A percentile compares a stretch with the other conserved stretches of the same genome.
Evolutionary conservation across 2,797 vertebrate genomes (phyloP).

Genomic region (Notamacropus eugenii): DNA sequence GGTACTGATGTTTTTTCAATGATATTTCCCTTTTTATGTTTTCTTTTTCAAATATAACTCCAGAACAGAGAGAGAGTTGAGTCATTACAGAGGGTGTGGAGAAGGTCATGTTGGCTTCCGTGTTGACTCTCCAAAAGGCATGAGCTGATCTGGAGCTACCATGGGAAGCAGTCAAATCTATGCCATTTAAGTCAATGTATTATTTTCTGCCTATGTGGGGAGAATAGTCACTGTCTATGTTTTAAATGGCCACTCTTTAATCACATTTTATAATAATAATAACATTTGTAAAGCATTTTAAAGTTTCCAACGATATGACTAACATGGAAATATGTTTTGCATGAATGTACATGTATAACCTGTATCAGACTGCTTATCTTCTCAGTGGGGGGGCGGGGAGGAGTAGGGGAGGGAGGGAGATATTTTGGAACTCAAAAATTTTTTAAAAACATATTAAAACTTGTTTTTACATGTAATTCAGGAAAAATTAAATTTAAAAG

Average conservation of each 20-base stretch:
- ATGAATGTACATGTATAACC: neutral
- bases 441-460: neutral
- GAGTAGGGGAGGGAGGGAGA: neutral
- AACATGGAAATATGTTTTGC: neutral
- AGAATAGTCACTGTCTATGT: neutral
- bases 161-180: neutral
- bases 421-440: neutral
- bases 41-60: neutral
- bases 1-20: neutral
- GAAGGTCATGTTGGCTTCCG: neutral
- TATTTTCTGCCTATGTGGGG: neutral
- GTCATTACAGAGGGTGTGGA: neutral
- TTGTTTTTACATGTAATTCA: neutral
- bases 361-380: neutral
- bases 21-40: neutral
- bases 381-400: neutral
- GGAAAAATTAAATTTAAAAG: neutral
- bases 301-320: neutral
- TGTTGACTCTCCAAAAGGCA: neutral
- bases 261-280: conserved; percentile 5
- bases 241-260: neutral
- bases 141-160: neutral
- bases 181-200: neutral
- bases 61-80: neutral
- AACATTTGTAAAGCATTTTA: neutral